These are phyloP conservation scores for Catostylus mosaicus DNA, from an alignment of 30 jellyfish, hydroid and myxozoan species.

Conservation along the genomic window DNA sequence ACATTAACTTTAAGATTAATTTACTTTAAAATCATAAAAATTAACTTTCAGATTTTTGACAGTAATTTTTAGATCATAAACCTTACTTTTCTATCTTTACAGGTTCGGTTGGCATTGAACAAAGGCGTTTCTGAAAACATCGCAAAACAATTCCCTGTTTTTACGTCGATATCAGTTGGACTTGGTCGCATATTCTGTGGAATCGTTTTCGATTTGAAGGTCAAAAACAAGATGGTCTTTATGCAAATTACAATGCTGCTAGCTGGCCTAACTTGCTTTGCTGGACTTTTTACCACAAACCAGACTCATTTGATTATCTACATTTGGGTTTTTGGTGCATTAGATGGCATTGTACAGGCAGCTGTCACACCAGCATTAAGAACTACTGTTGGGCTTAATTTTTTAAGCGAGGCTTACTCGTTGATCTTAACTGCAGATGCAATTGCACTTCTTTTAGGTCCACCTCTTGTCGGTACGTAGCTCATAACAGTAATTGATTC, in stretches of 20 bases:
- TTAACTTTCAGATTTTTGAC: too few relatives aligned
- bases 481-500: too few relatives aligned
- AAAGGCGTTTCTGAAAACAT: slow-evolving; percentile 31
- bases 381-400: slow-evolving; percentile 3
- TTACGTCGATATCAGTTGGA: slow-evolving; percentile 28
- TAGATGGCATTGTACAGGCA: slow-evolving; percentile 49
- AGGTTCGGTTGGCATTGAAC: slow-evolving; percentile 66
- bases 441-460: slow-evolving; percentile 43
- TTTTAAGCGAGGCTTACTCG: slow-evolving; percentile 27
- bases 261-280: slow-evolving; percentile 36
- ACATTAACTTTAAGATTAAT: too few relatives aligned
- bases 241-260: slow-evolving; percentile 19
- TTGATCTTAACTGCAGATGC: slow-evolving; percentile 21
- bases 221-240: slow-evolving; percentile 5
- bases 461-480: slow-evolving; percentile 56
- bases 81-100: neutral
- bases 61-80: neutral
- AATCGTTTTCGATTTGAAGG: slow-evolving; percentile 29
- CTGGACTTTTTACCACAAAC: slow-evolving; percentile 43
- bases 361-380: slow-evolving; percentile 12
- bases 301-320: slow-evolving; percentile 43
- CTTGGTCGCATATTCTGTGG: slow-evolving; percentile 55
- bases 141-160: slow-evolving; percentile 57
- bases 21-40: too few relatives aligned
- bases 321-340: slow-evolving; percentile 33